Base-by-base conservation (phyloP, 2,113 vertebrate species). In the Rana temporaria region DNA sequence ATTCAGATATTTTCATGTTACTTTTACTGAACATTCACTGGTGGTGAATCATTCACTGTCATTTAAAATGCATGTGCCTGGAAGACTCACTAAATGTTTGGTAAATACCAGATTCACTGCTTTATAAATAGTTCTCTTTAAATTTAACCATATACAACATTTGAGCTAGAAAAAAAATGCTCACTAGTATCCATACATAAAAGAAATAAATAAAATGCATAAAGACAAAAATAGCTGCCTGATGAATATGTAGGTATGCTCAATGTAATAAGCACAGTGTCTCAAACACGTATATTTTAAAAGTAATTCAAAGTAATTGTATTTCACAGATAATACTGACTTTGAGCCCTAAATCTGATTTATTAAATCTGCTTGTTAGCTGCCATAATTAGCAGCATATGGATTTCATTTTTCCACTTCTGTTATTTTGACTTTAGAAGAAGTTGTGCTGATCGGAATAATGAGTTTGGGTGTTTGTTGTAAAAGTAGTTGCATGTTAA, bases 311-410 rank as follows among this genome's bases (percentile, higher is more conserved):
- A 30, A 66, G 71, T 73, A 73, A 82, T 82, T 82, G 69, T 74
- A 56, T 73, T 56, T 73, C 48, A 34, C 56, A 56, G 57, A 52
- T 66, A 73, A 73, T 56, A 56, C 69, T 65, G 79, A 82, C 66
- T 30, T 20, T 63, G 59, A 81, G 69, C 64, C 64, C 38, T 66
- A 82, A 73, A 74, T 66, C 52, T 59, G 80, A 82, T 82, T 75
- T 82, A 82, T 75, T 67, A 66, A 74, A 74, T 82, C 71, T 75
- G 70, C 62, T 74, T 59, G 63, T 75, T 32, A 59, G 70, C 53
- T 75, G 62, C 71, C 62, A 71, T 82, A 82, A 82, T 82, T 82
- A 82, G 80, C 71, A 82, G 70, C 80, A 82, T 82, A 82, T 82
- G 80, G 80, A 30, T 74, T 82, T 82, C 80, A 67, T 82, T 65